These are phyloP conservation scores for Ernsta delagoae DNA, from an alignment of 2,888 invertebrate species.

Conservation along the genomic window DNA sequence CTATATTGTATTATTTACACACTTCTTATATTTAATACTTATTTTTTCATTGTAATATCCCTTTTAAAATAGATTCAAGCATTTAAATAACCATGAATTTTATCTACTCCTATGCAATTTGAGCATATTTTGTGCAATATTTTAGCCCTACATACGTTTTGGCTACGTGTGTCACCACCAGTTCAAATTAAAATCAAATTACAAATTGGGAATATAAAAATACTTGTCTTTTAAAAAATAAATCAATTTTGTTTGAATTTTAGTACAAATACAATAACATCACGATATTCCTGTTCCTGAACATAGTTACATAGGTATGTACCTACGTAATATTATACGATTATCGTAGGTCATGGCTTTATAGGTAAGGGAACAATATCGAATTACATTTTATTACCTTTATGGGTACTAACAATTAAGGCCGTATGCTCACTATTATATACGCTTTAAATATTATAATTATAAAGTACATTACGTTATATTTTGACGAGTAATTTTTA, in stretches of 20 bases:
- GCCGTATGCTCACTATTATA: slow-evolving; percentile 12
- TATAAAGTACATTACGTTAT: background rate
- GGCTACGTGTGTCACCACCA: background rate
- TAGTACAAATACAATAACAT: too few relatives aligned
- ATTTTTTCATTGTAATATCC: background rate
- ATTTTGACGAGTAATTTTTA: background rate
- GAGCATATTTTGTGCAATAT: slow-evolving; percentile 32
- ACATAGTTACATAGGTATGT: too few relatives aligned
- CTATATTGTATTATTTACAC: too few relatives aligned
- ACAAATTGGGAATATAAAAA: background rate
- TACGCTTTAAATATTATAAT: background rate
- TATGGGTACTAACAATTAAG: slow-evolving; percentile 2
- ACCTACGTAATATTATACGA: too few relatives aligned
- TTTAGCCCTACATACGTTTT: background rate
- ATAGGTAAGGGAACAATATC: background rate
- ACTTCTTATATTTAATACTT: background rate
- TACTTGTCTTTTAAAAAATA: background rate
- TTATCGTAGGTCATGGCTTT: background rate
- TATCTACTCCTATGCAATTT: slow-evolving; percentile 7
- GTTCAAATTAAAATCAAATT: background rate
- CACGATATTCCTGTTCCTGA: too few relatives aligned
- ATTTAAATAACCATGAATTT: background rate
- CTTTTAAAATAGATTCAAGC: background rate
- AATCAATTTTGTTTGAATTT: background rate
- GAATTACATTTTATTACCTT: background rate